These are phyloP conservation scores for Haemorhous mexicanus DNA, from an alignment of 2,113 vertebrate species.

Conservation along the genomic window DNA sequence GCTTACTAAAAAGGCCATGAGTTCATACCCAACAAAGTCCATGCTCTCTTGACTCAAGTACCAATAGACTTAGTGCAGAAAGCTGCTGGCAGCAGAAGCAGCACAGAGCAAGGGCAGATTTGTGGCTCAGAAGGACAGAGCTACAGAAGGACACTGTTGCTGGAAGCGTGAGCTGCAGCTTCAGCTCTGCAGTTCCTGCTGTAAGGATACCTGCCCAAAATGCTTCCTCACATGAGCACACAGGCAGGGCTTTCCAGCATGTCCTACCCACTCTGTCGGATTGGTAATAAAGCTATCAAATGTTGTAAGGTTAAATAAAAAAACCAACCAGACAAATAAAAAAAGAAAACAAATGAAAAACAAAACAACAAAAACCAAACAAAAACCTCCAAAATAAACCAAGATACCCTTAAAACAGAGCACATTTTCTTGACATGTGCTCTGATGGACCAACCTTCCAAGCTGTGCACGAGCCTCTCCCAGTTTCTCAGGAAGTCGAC, in stretches of 20 bases:
- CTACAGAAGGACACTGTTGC: neutral
- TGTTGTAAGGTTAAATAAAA: neutral
- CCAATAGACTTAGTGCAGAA: neutral
- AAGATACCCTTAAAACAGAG: neutral
- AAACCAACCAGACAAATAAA: neutral
- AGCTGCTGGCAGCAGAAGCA: neutral
- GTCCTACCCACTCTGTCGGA: neutral
- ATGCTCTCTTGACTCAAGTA: neutral
- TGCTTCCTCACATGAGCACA: neutral
- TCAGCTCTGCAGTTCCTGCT: neutral
- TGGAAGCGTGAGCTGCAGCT: neutral
- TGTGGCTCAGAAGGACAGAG: neutral
- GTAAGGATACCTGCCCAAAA: neutral
- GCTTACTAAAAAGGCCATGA: neutral
- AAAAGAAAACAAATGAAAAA: neutral
- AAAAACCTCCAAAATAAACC: too few species aligned
- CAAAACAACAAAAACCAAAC: neutral
- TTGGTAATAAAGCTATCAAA: neutral
- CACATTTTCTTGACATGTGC: neutral
- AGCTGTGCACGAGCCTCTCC: neutral
- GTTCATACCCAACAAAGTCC: neutral
- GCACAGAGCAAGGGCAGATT: neutral
- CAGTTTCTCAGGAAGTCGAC: neutral
- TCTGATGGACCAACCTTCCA: neutral
- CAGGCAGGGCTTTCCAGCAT: neutral